These are phyloP conservation scores for Ecliptopera silaceata DNA, from an alignment of 2,888 invertebrate species.

Conservation along the genomic window DNA sequence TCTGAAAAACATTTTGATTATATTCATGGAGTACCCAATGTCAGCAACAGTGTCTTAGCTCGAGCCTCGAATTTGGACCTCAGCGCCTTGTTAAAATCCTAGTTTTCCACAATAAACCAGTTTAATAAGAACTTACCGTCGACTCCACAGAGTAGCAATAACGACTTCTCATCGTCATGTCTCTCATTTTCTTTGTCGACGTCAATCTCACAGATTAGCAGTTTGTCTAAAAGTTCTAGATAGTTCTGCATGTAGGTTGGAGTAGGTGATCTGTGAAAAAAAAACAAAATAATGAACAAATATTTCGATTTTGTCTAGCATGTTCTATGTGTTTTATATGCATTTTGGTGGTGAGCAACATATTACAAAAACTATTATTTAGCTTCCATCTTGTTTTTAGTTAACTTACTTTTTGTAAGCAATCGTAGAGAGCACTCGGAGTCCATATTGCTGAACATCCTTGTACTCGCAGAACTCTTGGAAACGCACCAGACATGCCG, in stretches of 20 bases:
- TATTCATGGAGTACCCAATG: too few relatives aligned
- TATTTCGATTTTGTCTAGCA: too few relatives aligned
- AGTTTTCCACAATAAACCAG: too few relatives aligned
- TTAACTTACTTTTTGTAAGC: constrained; percentile 62
- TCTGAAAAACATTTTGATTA: too few relatives aligned
- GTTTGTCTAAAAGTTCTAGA: constrained; percentile 84
- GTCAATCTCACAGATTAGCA: constrained; percentile 78
- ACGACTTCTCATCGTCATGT: constrained; percentile 50
- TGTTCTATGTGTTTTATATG: too few relatives aligned
- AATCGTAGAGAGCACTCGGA: constrained; percentile 74
- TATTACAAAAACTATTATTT: too few relatives aligned
- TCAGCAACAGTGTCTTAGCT: too few relatives aligned
- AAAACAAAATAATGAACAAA: too few relatives aligned
- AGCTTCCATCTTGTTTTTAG: too few relatives aligned
- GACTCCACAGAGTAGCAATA: constrained; percentile 66
- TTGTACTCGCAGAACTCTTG: constrained; percentile 89
- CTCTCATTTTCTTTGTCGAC: constrained; percentile 27
- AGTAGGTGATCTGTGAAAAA: constrained; percentile 71
- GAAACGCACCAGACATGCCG: constrained; percentile 85
- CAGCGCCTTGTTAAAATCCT: too few relatives aligned
- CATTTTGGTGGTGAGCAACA: too few relatives aligned
- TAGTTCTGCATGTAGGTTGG: constrained; percentile 84
- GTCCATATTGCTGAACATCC: constrained; percentile 89
- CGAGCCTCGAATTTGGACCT: too few relatives aligned
- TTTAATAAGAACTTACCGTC: constrained; percentile 1